Conservation (phyloP, 2,888 invertebrate genomes). For the Drosophila pullipes region DNA sequence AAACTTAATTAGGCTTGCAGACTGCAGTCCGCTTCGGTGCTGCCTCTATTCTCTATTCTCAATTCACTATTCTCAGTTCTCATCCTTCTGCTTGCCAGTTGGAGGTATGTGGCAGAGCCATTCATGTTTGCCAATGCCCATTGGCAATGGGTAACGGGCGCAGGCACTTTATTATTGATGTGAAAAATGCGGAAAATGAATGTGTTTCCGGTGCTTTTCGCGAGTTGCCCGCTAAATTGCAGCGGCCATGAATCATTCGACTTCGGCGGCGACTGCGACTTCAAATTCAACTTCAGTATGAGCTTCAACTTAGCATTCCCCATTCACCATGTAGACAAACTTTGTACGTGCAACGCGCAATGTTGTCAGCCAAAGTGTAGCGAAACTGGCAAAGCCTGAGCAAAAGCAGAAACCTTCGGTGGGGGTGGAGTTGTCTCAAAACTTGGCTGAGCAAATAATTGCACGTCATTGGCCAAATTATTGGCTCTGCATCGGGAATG, state of each 20-base stretch:
- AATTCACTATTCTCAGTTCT: constrained; percentile 1
- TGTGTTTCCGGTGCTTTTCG: constrained; percentile 79
- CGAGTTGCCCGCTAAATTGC: constrained; percentile 79
- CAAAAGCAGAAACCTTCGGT: not conserved
- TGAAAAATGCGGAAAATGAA: constrained; percentile 78
- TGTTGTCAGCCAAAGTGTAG: constrained; percentile 37
- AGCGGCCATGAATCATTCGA: constrained; percentile 73
- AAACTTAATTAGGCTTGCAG: constrained; percentile 73
- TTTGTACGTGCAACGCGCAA: constrained; percentile 72
- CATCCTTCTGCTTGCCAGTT: constrained; percentile 19
- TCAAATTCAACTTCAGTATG: constrained; percentile 14
- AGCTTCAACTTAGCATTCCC: constrained; percentile 38
- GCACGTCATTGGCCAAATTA: constrained; percentile 78
- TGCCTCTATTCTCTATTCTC: constrained; percentile 5
- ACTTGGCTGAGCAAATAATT: constrained; percentile 74
- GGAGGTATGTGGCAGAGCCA: constrained; percentile 18
- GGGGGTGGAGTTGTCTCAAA: constrained; percentile 38
- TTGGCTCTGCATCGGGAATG: constrained; percentile 48
- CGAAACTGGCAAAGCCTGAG: not conserved
- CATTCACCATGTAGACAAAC: constrained; percentile 69
- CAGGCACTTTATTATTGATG: constrained; percentile 75
- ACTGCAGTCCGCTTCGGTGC: constrained; percentile 17
- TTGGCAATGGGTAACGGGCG: constrained; percentile 33
- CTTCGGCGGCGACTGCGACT: constrained; percentile 25
- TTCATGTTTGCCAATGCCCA: constrained; percentile 26